These are phyloP conservation scores for Xerus rutilus DNA, from an alignment of 2,797 vertebrate genomes.

Conservation along the genomic window DNA sequence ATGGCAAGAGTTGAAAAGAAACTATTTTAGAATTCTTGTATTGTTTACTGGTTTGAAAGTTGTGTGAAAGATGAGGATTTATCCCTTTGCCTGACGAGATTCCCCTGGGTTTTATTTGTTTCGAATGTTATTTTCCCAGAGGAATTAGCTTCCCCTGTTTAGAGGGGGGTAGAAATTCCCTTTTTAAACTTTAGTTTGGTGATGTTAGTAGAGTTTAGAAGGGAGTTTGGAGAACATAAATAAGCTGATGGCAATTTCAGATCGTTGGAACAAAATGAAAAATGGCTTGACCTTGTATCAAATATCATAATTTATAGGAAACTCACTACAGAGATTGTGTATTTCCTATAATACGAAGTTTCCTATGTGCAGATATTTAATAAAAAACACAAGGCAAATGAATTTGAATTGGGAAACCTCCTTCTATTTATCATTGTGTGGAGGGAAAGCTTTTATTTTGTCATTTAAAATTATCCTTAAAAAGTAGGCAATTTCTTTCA, in stretches of 20 bases:
- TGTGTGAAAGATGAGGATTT: slow-evolving; percentile 65
- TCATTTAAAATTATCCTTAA: slow-evolving; percentile 51
- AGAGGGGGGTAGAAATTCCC: not conserved
- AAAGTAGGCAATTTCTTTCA: slow-evolving; percentile 23
- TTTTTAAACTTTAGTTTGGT: slow-evolving; percentile 54
- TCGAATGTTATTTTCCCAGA: slow-evolving; percentile 72
- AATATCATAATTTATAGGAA: slow-evolving; percentile 71
- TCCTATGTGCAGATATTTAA: slow-evolving; percentile 68
- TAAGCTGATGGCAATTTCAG: slow-evolving; percentile 69
- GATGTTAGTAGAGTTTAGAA: slow-evolving; percentile 58
- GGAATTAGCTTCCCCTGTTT: slow-evolving; percentile 10
- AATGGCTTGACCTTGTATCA: slow-evolving; percentile 66
- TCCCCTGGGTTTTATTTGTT: slow-evolving; percentile 76
- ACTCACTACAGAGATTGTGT: slow-evolving; percentile 47
- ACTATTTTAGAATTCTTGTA: slow-evolving; percentile 64
- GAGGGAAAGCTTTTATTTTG: slow-evolving; percentile 58
- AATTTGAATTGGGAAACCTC: slow-evolving; percentile 37
- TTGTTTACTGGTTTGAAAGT: slow-evolving; percentile 79
- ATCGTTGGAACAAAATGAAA: slow-evolving; percentile 67
- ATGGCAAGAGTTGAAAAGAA: slow-evolving; percentile 77
- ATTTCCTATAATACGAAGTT: slow-evolving; percentile 70
- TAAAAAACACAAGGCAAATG: slow-evolving; percentile 71
- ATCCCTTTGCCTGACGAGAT: slow-evolving; percentile 42
- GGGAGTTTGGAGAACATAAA: slow-evolving; percentile 35
- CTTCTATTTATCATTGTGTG: not conserved